Base-by-base conservation (phyloP, 2,113 vertebrate species). In the Poecilia latipinna region DNA sequence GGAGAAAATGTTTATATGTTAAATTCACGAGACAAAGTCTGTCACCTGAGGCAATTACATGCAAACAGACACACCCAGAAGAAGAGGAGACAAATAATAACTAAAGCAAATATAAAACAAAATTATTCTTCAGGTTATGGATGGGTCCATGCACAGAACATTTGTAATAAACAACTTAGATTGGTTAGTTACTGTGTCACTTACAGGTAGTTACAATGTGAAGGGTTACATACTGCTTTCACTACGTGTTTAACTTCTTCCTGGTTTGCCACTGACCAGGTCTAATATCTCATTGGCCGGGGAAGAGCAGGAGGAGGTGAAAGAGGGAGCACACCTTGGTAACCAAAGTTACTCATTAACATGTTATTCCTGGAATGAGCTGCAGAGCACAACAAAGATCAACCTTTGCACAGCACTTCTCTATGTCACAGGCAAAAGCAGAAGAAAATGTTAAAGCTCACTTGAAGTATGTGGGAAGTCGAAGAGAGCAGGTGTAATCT, bases 311-410 rank as follows among this genome's bases (percentile, higher is more conserved):
- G 17, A 78, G 65, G 70, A 70, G 85, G 88, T 4, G 65, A 77
- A 75, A 70, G 51, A n/a, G 48, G 51, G 37, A 85, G 85, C 86
- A 67, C 89, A 89, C 86, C 86, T 91, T 88, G 74, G 77, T 82
- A 72, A 88, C 77, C 75, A 15, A 62, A 85, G 91, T 95, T 93
- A 94, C n/a, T 82, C 82, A 94, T 95, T 95, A 95, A 95, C 94
- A 78, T 4, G 65, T 60, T 64, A 75, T 87, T 82, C 76, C 80
- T 68, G 83, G 76, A 89, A 87, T 80, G 64, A 72, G 78, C 67
- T 57, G 77, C 87, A 87, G 73, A 80, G 80, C 80, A 91, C 39
- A 89, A 72, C 87, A 87, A 86, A 61, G 13, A 37, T 79, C 91
- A 93, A 93, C 92, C 93, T 94, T 94, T 94, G 92, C 74, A 85